Base-by-base conservation (phyloP, 2,888 invertebrate genomes). In the Nomada ferruginata region DNA sequence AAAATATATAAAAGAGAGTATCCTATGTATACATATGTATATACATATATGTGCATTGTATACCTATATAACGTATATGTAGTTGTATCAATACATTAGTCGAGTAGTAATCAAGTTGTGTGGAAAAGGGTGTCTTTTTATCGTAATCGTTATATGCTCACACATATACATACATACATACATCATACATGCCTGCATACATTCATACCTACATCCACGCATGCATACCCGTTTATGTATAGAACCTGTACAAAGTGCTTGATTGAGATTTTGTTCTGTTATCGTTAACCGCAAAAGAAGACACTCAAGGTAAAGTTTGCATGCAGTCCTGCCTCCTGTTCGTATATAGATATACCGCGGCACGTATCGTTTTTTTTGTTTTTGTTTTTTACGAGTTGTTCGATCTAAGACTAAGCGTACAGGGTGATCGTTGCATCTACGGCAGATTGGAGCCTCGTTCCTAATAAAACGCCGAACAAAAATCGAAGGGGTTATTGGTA, bases 1-100 rank as follows among this genome's bases (percentile, higher is more conserved):
- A 93, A 93, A 93, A 93, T 93, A 93, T 93, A 93, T 93, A 93
- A 93, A 93, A 93, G 93, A 91, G 90, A 90, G 91, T 85, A 79
- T 84, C 87, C 36, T 89, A 90, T 90, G 84, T 88, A 85, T 86
- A 66, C 53, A 70, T 59, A 70, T 70, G 36, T 52, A 60, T 60
- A 50, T 10, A 3, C 60, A 50, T 83, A 85, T 57, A 57, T 85
- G 79, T 79, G 65, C 60, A 47, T 60, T 71, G 29, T 59, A 69
- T 71, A 44, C 73, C 52, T 79, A 66, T 84, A 82, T 13, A 20
- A 20, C 13, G 57, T 26, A 57, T 57, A 44, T 87, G 87, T 89
- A 87, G 44, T 44, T 42, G 57, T 88, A 89, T 86, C 86, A 85
- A 90, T 90, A 87, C 89, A 90, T 89, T 36, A 89, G 87, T 87